phyloP scores from a whole-genome alignment of 2,888 invertebrate genomes.

The Steinernema carpocapsae region DNA sequence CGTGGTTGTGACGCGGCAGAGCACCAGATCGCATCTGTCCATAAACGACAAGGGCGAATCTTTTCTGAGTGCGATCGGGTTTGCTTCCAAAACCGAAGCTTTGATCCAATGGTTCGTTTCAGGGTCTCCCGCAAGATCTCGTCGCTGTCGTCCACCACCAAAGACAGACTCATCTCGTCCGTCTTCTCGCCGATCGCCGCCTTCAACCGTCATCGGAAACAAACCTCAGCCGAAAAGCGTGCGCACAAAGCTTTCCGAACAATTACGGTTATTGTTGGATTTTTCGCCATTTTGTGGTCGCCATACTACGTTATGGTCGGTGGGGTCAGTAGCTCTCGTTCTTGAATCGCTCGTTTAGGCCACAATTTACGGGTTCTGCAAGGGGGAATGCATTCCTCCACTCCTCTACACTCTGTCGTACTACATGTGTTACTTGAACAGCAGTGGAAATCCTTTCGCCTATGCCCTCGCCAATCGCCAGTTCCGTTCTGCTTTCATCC shows the following conservation, averaged over 20 bases:
- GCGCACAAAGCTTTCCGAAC: slow-evolving; percentile 69
- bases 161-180: slow-evolving; percentile 38
- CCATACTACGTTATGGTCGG: slow-evolving; percentile 68
- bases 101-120: slow-evolving; percentile 30
- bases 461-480: slow-evolving; percentile 69
- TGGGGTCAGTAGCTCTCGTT: background rate
- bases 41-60: slow-evolving; percentile 32
- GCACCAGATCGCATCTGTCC: slow-evolving; percentile 14
- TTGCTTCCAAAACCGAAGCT: no score
- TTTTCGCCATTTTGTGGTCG: slow-evolving; percentile 69
- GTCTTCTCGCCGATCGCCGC: slow-evolving; percentile 49
- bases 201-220: slow-evolving; percentile 49
- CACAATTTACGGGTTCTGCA: slow-evolving; percentile 69
- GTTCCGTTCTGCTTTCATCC: slow-evolving; percentile 64
- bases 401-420: slow-evolving; percentile 67
- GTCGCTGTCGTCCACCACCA: slow-evolving; percentile 51
- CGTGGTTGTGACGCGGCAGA: slow-evolving; percentile 12
- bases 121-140: slow-evolving; percentile 59
- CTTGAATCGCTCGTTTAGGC: slow-evolving; percentile 53
- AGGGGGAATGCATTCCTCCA: slow-evolving; percentile 66
- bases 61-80: slow-evolving; percentile 35
- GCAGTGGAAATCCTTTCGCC: slow-evolving; percentile 67
- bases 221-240: slow-evolving; percentile 63
- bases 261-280: slow-evolving; percentile 69
- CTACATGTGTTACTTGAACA: slow-evolving; percentile 69